A percentile compares a stretch with the other conserved stretches of the same genome.
These are phyloP conservation scores for Procavia capensis DNA, from an alignment of 2,113 vertebrate genomes.

Conservation along the genomic window DNA sequence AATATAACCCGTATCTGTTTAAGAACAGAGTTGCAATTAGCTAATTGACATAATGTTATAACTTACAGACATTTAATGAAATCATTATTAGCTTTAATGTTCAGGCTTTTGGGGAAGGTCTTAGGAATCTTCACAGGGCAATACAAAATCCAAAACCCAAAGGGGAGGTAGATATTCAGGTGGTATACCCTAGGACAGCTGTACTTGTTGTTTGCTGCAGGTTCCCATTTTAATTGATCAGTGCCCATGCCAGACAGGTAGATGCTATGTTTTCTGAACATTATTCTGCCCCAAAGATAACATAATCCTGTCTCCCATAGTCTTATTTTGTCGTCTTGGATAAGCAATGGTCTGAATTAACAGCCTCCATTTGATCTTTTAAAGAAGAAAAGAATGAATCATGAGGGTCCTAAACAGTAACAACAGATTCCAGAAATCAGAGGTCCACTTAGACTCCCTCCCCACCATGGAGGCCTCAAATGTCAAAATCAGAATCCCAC, in stretches of 20 bases:
- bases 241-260: background rate
- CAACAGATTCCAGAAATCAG: background rate
- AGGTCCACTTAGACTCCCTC: background rate
- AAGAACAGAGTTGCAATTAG: constrained; percentile 13
- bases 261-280: background rate
- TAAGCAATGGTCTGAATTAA: constrained; percentile 3
- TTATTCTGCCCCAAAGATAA: background rate
- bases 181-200: background rate
- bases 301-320: background rate
- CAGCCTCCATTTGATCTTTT: background rate
- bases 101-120: background rate
- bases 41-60: background rate
- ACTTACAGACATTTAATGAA: constrained; percentile 28
- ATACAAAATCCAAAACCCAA: background rate
- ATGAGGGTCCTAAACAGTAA: background rate
- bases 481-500: background rate
- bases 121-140: background rate
- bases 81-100: constrained; percentile 18
- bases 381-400: background rate
- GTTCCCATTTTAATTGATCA: background rate
- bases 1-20: background rate
- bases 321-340: background rate
- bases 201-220: background rate
- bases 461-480: background rate
- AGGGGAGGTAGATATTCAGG: background rate